Base-by-base conservation (phyloP, 1,140 invertebrate genomes). In the Ceratina japonica region DNA sequence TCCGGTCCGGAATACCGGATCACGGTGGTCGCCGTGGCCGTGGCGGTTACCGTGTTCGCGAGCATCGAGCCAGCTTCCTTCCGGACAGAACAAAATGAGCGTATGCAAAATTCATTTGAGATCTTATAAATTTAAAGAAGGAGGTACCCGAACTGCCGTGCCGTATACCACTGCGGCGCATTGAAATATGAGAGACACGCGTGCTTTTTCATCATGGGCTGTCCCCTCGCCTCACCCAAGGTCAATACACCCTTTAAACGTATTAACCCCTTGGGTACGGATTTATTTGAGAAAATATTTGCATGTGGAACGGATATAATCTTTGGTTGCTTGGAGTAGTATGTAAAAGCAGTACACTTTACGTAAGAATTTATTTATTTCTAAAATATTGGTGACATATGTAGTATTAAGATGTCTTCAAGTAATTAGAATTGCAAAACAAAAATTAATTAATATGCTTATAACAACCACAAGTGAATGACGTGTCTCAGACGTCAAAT, bases 31-130 rank as follows among this genome's bases (percentile, higher is more conserved):
- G 44, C 37, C 37, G 37, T 44, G 37, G 37, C 37, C 15, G n/a
- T 31, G 31, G 10, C 31, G 37, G 63, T 66, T 51, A 66, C 37
- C 20, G 20, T 20, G 64, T 66, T 49, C 20, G 64, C 44, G 64
- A 24, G 64, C 15, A 65, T 65, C 63, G 31, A 51, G 44, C 44
- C 12, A 37, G 10, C 49, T 27, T n/a, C 16, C 12, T 0, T 3
- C 44, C 64, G 20, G 64, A 24, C 64, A 27, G 22, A 16, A 18
- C 22, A 54, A 56, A 70, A 56, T 37, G 51, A 69, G 66, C 52
- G 52, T 37, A 70, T 70, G 66, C 24, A 70, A 70, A 70, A 70
- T 70, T 70, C 66, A 70, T 56, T 70, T 20, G 18, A 20, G 24
- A 16, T 70, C 51, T 27, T 20, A 18, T 15, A 31, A 70, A 70